Base-by-base conservation (phyloP, 1,140 invertebrate genomes). In the Leptinotarsa undecemlineata region DNA sequence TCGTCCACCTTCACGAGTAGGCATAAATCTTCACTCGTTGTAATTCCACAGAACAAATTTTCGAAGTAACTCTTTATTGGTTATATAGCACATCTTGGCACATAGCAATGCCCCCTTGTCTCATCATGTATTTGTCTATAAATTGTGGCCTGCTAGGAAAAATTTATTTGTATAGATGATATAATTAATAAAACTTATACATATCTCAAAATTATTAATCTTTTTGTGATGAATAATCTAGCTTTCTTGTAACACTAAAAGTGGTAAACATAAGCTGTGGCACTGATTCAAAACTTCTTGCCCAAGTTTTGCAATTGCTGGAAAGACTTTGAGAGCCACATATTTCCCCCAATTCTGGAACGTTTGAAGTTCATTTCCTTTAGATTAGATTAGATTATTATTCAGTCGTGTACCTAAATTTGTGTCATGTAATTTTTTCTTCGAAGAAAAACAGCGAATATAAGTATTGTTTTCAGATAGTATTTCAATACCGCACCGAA, bases 71-170 rank as follows among this genome's bases (percentile, higher is more conserved):
- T 79, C 81, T 88, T 87, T 76, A 85, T 86, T 23, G 85, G 85
- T 81, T 87, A 87, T 73, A 79, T 82, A 69, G 84, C 64, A 84
- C 81, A 78, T 86, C 87, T 77, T 87, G 85, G 78, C 84, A 84
- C 71, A 87, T 78, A 19, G 75, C 75, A 76, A 74, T 82, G 69
- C 81, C 67, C 81, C 83, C 80, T 86, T 85, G 84, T 75, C 78
- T 81, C 66, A 86, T 79, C 80, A 85, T 84, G 48, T 79, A 83
- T 72, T 84, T 84, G 79, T 85, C 84, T 69, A 84, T 68, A 6
- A 26, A 11, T 48, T 73, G 19, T 48, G 71, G 19, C 61, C 42
- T 66, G n/a, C 47, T 57, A 23, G 69, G 62, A 11, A 14, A 57
- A 61, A 67, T 73, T 76, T 79, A 82, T 73, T 78, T 75, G 69